These are phyloP conservation scores for Andrena praecox DNA, from an alignment of 2,888 invertebrate genomes.

Conservation along the genomic window DNA sequence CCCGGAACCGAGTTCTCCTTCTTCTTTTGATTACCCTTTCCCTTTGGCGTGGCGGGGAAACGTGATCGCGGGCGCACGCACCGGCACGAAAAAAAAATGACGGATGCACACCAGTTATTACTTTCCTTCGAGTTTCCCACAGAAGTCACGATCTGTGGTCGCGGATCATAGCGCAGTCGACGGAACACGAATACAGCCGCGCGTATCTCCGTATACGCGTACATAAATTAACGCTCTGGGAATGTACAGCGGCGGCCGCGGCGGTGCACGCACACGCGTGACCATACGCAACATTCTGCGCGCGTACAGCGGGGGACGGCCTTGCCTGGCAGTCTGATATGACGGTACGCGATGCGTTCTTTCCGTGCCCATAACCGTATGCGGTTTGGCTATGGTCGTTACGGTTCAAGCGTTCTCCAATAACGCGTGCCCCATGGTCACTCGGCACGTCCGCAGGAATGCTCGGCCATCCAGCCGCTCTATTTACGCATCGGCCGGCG, in stretches of 20 bases:
- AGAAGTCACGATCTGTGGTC: slow-evolving; percentile 84
- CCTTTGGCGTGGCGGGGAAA: not conserved
- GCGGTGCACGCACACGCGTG: slow-evolving; percentile 46
- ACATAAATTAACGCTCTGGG: slow-evolving; percentile 82
- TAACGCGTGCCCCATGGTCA: slow-evolving; percentile 76
- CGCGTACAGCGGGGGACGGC: slow-evolving; percentile 12
- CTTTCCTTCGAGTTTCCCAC: slow-evolving; percentile 84
- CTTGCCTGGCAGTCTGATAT: slow-evolving; percentile 54
- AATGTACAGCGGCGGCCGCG: slow-evolving; percentile 62
- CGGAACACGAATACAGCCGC: slow-evolving; percentile 71
- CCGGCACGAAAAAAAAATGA: slow-evolving; percentile 55
- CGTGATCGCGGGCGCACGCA: slow-evolving; percentile 39
- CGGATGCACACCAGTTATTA: slow-evolving; percentile 75
- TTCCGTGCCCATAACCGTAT: slow-evolving; percentile 79
- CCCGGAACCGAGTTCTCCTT: not conserved
- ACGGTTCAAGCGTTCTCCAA: slow-evolving; percentile 81
- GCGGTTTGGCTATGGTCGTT: slow-evolving; percentile 81
- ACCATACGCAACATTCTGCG: slow-evolving; percentile 33
- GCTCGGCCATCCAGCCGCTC: slow-evolving; percentile 64
- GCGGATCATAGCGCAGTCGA: slow-evolving; percentile 82
- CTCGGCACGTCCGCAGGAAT: slow-evolving; percentile 76
- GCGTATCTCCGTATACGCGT: slow-evolving; percentile 61
- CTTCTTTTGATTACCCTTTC: slow-evolving; percentile 27
- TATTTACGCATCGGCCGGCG: slow-evolving; percentile 71
- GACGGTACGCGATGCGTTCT: slow-evolving; percentile 73